A percentile compares a stretch with the other conserved stretches of the same genome.
Evolutionary conservation across 2,113 vertebrate genomes (phyloP).

Genomic region (Ochotona princeps): DNA sequence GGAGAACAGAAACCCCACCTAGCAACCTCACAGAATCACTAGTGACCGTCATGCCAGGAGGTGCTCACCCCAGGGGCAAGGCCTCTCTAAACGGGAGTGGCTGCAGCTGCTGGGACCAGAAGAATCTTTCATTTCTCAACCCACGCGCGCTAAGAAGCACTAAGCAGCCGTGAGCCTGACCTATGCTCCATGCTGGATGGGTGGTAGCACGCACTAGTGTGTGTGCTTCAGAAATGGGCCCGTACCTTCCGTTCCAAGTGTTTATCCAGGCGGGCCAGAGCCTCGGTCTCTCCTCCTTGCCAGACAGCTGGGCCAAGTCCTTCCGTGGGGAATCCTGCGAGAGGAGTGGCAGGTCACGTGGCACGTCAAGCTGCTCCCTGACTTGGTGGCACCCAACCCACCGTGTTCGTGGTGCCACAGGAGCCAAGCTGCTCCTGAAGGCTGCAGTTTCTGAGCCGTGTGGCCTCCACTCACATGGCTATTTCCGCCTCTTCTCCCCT

Average conservation of each 20-base stretch:
- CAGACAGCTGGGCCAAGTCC: conserved; percentile 91
- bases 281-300: conserved; percentile 95
- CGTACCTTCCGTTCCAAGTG: conserved; percentile 97
- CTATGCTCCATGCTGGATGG: background rate
- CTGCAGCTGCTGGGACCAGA: background rate
- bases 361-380: background rate
- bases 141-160: background rate
- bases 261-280: conserved; percentile 93
- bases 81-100: background rate
- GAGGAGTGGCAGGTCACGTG: conserved; percentile 25
- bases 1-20: background rate
- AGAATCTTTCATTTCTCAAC: background rate
- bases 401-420: background rate
- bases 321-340: conserved; percentile 91
- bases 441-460: background rate
- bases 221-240: background rate
- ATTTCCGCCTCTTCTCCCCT: background rate
- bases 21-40: background rate
- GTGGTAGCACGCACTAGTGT: background rate
- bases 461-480: background rate
- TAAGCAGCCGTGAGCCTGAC: background rate
- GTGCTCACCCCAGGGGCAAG: background rate
- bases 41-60: background rate
- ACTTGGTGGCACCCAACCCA: background rate
- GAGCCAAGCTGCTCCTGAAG: background rate